Conservation (phyloP, 1,140 invertebrate species). For the Bombus balteatus region DNA sequence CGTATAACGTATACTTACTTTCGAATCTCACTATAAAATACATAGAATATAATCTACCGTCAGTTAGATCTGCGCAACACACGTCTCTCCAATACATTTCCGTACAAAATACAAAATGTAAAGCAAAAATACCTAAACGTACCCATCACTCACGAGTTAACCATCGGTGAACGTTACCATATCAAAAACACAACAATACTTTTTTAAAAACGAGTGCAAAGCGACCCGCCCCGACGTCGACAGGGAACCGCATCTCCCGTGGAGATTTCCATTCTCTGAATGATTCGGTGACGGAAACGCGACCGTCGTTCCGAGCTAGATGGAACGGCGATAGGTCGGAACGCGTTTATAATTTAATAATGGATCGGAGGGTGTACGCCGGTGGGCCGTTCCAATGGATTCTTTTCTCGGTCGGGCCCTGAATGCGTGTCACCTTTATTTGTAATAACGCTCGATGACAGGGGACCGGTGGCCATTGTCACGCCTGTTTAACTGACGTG, state of each 20-base stretch:
- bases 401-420: slow-evolving; percentile 20
- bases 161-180: not conserved
- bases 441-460: slow-evolving; percentile 69
- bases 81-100: not conserved
- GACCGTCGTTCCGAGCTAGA: slow-evolving; percentile 5
- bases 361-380: slow-evolving; percentile 28
- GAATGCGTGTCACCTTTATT: slow-evolving; percentile 64
- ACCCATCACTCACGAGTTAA: not conserved
- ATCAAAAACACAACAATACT: not conserved
- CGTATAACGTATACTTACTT: too few relatives aligned
- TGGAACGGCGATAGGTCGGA: slow-evolving; percentile 43
- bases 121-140: not conserved
- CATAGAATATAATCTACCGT: not conserved
- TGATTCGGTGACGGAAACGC: slow-evolving; percentile 23
- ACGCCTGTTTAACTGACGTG: slow-evolving; percentile 52
- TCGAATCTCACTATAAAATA: too few relatives aligned
- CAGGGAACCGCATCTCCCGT: not conserved
- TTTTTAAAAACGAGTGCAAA: not conserved
- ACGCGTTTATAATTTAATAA: slow-evolving; percentile 59
- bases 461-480: slow-evolving; percentile 63
- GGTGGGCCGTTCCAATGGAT: slow-evolving; percentile 18
- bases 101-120: not conserved
- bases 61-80: not conserved
- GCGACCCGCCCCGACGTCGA: not conserved
- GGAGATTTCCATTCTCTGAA: slow-evolving; percentile 6